phyloP scores from a whole-genome alignment of 1,140 invertebrate species.

The Amyelois transitella region DNA sequence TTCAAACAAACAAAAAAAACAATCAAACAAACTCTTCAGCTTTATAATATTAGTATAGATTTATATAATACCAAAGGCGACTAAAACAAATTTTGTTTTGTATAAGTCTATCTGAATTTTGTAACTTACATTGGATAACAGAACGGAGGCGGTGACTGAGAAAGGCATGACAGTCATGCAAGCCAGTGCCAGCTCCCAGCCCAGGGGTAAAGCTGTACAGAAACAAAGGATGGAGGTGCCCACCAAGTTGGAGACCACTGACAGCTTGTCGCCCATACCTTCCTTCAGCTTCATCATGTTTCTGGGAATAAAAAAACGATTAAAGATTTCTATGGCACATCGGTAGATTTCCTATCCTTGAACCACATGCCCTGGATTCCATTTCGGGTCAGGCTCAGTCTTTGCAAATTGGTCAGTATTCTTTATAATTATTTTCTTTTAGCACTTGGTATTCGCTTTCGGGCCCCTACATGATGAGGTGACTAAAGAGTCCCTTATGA shows the following conservation, averaged over 20 bases:
- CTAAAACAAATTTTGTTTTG: constrained; percentile 1
- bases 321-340: neutral
- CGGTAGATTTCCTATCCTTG: neutral
- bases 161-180: constrained; percentile 75
- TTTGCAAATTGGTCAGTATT: no score
- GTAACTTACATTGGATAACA: constrained; percentile 56
- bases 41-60: no score
- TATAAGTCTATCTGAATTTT: neutral
- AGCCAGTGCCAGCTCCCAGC: constrained; percentile 88
- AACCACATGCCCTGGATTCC: no score
- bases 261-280: constrained; percentile 92
- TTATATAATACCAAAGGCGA: neutral
- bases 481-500: no score
- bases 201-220: constrained; percentile 82
- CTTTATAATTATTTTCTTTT: no score
- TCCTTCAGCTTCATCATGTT: constrained; percentile 92
- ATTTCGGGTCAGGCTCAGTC: no score
- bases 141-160: constrained; percentile 53
- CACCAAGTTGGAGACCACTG: constrained; percentile 82
- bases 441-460: no score
- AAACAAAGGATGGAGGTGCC: constrained; percentile 81
- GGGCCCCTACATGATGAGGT: no score
- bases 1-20: no score
- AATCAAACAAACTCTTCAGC: no score
- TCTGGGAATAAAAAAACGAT: constrained; percentile 65